These are phyloP conservation scores for Lycaon pictus DNA, from an alignment of 2,113 vertebrate species.

Conservation along the genomic window DNA sequence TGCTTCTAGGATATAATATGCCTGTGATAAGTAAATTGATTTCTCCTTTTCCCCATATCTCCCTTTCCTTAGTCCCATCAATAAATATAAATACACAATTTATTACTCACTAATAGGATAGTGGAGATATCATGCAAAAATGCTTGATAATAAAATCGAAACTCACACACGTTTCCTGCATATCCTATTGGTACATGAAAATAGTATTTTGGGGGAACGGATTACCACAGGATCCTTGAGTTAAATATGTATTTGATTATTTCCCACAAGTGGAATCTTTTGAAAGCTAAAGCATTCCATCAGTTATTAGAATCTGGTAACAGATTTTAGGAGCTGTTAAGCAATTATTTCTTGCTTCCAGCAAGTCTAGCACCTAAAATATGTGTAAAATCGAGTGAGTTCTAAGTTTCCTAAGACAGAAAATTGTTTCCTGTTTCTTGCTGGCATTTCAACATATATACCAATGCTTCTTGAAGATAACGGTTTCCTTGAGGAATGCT, in stretches of 20 bases:
- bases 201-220: background rate
- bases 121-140: background rate
- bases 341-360: constrained; percentile 73
- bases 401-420: constrained; percentile 71
- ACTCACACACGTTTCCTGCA: background rate
- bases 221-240: background rate
- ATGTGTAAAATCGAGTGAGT: constrained; percentile 71
- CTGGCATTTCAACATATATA: constrained; percentile 69
- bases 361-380: constrained; percentile 76
- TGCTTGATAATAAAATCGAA: background rate
- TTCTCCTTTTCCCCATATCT: background rate
- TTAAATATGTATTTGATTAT: constrained; percentile 53
- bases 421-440: constrained; percentile 79
- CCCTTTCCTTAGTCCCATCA: background rate
- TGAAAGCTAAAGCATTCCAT: constrained; percentile 52
- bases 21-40: constrained; percentile 79
- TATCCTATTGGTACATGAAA: background rate
- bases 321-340: constrained; percentile 75
- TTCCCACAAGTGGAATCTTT: constrained; percentile 48
- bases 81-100: background rate
- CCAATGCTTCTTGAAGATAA: constrained; percentile 76
- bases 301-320: constrained; percentile 65
- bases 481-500: constrained; percentile 72
- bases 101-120: background rate
- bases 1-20: constrained; percentile 92